Evolutionary conservation across 2,888 invertebrate genomes (phyloP).

Genomic region (Diachrysia chrysitis): DNA sequence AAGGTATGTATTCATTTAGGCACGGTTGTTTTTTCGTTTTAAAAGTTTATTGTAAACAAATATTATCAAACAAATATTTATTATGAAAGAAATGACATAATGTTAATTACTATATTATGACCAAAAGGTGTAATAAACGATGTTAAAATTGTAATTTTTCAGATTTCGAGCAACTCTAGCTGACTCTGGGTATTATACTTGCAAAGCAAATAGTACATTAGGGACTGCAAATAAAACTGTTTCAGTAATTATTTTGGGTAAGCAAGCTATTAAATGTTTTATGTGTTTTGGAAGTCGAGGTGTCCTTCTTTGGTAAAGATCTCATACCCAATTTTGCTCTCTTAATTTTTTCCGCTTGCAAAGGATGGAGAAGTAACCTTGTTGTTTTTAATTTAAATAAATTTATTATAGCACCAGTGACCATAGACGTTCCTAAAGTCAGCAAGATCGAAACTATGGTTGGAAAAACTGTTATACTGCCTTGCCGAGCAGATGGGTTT

Average conservation of each 20-base stretch:
- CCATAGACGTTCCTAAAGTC: slow-evolving; percentile 49
- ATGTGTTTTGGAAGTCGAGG: too few species aligned
- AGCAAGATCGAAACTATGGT: slow-evolving; percentile 49
- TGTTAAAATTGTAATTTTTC: slow-evolving; percentile 22
- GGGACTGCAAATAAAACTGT: slow-evolving; percentile 56
- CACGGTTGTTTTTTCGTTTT: too few species aligned
- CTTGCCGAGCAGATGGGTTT: slow-evolving; percentile 67
- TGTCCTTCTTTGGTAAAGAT: too few species aligned
- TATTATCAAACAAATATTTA: too few species aligned
- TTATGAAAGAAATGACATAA: too few species aligned
- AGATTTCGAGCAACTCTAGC: slow-evolving; percentile 46
- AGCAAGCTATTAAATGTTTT: slow-evolving; percentile 25
- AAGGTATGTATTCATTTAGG: slow-evolving; percentile 51
- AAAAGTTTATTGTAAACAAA: neutral
- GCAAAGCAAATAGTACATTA: slow-evolving; percentile 62
- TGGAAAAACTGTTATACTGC: slow-evolving; percentile 53
- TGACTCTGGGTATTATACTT: slow-evolving; percentile 64
- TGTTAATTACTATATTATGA: too few species aligned
- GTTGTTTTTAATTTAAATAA: too few species aligned
- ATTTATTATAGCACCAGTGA: slow-evolving; percentile 32
- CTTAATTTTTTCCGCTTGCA: neutral
- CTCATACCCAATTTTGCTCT: neutral
- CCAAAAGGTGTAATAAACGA: too few species aligned
- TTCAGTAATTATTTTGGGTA: slow-evolving; percentile 62
- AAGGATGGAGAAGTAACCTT: too few species aligned